Evolutionary conservation across 2,888 invertebrate genomes (phyloP).

Genomic region (Podabrus alpinus): DNA sequence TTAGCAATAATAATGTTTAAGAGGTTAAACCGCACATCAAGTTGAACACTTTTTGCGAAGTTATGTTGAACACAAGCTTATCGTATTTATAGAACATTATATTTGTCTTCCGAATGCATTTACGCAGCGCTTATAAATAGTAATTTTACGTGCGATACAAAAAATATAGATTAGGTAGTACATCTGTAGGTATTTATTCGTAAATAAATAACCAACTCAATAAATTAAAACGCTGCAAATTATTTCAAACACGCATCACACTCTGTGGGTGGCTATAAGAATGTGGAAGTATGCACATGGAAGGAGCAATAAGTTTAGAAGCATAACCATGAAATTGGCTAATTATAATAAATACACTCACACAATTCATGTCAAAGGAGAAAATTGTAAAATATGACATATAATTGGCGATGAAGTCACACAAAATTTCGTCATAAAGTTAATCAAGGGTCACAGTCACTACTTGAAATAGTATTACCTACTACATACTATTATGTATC

Average conservation of each 20-base stretch:
- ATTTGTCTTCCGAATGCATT: conserved; percentile 44
- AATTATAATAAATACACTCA: conserved; percentile 1
- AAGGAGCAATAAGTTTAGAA: not conserved
- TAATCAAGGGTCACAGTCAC: not conserved
- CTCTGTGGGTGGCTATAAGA: not conserved
- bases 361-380: not conserved
- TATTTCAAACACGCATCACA: not conserved
- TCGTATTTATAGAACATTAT: conserved; percentile 47
- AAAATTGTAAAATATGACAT: not conserved
- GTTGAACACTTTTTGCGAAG: conserved; percentile 19
- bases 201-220: not conserved
- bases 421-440: conserved; percentile 4
- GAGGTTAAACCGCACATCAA: conserved; percentile 17
- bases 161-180: not conserved
- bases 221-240: not conserved
- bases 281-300: not conserved
- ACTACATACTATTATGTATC: too few relatives aligned
- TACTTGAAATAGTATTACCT: not conserved
- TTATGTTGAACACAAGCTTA: conserved; percentile 29
- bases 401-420: conserved; percentile 15
- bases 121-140: conserved; percentile 45
- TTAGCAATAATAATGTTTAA: conserved; percentile 4
- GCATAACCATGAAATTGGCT: not conserved
- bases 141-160: conserved; percentile 25
- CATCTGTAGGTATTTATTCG: not conserved